Evolutionary conservation across 2,888 invertebrate genomes (phyloP), one percentile per base, ranked within the genome.

Genomic region (Herminia tarsipennalis): DNA sequence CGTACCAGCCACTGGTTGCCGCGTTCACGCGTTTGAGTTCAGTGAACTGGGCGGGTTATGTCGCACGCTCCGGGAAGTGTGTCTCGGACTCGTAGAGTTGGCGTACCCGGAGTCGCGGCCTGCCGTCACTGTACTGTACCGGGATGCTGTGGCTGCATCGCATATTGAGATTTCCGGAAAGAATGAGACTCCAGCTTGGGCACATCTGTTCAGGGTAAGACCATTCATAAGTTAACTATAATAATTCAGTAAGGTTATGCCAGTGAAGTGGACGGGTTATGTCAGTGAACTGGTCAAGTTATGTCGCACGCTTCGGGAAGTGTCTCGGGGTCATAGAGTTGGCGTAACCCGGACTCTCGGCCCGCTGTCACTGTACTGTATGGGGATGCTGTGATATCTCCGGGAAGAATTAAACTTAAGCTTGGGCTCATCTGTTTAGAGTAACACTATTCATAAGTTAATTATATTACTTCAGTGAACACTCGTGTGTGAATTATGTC

Each of bases 71-170:
- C 94, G 97, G 39, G 96, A 96, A 52, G 94, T 96, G 3, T 96
- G 96, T 66, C 88, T 98, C 10, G 97, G 97, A 0, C 90, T 98
- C 5, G 95, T 98, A 5, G 96, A 97, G 74, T 87, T 98, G 34
- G 97, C 97, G 0, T 97, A 96, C 75, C 97, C 97, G 0, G 97
- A 96, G 70, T 94, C 94, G 0, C 88, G 95, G 56, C 94, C 94
- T 0, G 91, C 92, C 3, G 86, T 94, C 0, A 83, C 92, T 12
- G 93, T 94, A n/a, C 94, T 94, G 64, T 95, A 95, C 70, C 93
- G 74, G 20, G 83, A 81, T 24, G 80, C 81, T 0, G 78, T 83
- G 2, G 73, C 58, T 17, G 39, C 56, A 13, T 49, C 58, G 2
- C 66, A 65, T 33, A 66, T 68, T 1, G 72, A 72, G 41, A 42